phyloP scores from a whole-genome alignment of 2,797 vertebrate genomes.

The Menidia menidia region DNA sequence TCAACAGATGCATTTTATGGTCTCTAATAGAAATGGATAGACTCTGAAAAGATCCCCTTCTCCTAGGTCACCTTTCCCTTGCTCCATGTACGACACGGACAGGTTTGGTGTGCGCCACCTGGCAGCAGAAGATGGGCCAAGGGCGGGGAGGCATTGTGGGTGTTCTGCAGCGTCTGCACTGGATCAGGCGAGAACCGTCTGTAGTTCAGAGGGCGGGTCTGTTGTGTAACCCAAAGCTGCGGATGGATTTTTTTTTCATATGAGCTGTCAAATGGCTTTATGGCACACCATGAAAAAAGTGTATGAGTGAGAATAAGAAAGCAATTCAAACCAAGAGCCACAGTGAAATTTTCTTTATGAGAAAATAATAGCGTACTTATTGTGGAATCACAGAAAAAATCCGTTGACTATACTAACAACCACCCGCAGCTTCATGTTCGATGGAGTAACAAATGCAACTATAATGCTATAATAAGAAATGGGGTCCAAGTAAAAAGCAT shows the following conservation, averaged over 20 bases:
- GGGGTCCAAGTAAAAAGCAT: not conserved
- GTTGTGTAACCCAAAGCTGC: constrained; percentile 72
- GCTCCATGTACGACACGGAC: constrained; percentile 1
- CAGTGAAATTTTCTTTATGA: constrained; percentile 53
- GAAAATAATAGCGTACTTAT: constrained; percentile 15
- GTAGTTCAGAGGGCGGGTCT: constrained; percentile 22
- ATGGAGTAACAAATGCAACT: not conserved
- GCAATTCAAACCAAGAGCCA: constrained; percentile 62
- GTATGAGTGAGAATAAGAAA: constrained; percentile 11
- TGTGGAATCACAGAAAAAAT: not conserved
- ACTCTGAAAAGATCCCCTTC: not conserved
- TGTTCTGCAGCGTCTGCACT: constrained; percentile 62
- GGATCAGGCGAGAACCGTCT: constrained; percentile 48
- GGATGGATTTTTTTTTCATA: constrained; percentile 48
- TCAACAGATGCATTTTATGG: not conserved
- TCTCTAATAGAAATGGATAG: not conserved
- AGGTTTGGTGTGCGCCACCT: constrained; percentile 30
- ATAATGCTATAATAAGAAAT: not conserved
- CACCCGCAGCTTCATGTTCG: not conserved
- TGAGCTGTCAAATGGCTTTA: constrained; percentile 61
- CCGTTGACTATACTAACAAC: constrained; percentile 5
- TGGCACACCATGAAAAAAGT: constrained; percentile 17
- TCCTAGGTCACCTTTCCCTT: constrained; percentile 15
- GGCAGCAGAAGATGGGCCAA: constrained; percentile 33
- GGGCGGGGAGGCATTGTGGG: constrained; percentile 60